Evolutionary conservation across 2,113 vertebrate species (phyloP), one percentile per base, ranked within the genome.

Genomic region (Apistogramma diplotaenia): DNA sequence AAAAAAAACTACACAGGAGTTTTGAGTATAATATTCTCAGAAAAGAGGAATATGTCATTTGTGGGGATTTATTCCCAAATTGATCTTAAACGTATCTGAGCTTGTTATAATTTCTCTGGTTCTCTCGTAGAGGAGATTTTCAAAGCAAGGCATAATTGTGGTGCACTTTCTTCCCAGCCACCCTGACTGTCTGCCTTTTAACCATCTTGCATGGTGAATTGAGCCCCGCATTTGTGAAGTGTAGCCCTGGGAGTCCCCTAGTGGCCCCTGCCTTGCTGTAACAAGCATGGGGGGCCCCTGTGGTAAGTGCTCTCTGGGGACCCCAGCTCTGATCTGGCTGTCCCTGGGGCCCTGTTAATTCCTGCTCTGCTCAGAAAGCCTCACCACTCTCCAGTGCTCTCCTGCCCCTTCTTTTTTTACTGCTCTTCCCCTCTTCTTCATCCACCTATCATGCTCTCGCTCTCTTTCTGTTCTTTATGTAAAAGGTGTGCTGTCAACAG

Each of bases 241-340:
- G 87, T 82, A 91, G 89, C 92, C 90, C 92, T 85, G 82, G 79
- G 89, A 91, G 91, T 90, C 91, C 91, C 92, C 89, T 79, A 40
- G 92, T 93, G 94, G 93, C 92, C 93, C 89, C 88, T 85, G 91
- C 90, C 88, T 92, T 91, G 93, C 89, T 92, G 89, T 93, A 94
- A 95, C 92, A 94, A 94, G 93, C 90, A 79, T 88, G 78, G 89
- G 91, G 89, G 93, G 88, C 83, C 90, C 90, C 74, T 87, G 84
- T 93, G 85, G 89, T 95, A 94, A 93, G 85, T 94, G 93, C 89
- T 94, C 94, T 93, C 91, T 53, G 3, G 87, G 91, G 95, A 92
- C 80, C 71, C 21, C 2, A 23, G 79, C 91, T 87, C 84, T 87
- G 92, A 94, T 93, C 88, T 85, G 91, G 76, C 84, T 85, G 18